Base-by-base conservation (phyloP, 2,797 vertebrate genomes). In the Dermochelys coriacea region DNA sequence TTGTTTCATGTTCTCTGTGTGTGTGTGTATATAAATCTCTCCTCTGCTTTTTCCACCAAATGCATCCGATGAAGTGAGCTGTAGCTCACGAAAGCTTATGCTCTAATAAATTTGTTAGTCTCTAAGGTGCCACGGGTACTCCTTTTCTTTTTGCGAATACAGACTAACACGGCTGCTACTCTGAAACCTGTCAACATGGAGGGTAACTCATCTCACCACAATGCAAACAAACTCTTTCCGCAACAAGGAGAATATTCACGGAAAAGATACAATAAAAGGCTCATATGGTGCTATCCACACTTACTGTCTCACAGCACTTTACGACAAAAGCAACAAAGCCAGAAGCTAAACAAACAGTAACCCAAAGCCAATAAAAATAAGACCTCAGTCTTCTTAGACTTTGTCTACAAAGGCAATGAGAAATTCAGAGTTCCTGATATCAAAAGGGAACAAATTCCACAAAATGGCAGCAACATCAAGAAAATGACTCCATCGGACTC, bases 231-330 rank as follows among this genome's bases (percentile, higher is more conserved):
- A 87, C 41, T 71, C 45, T 78, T 75, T 59, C 54, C 34, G 14
- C 31, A 31, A 0, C 0, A 1, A 80, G 15, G 18, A 11, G 14
- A 47, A 59, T 31, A 41, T 23, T 3, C 6, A 23, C 37, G n/a
- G 64, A 34, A 68, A n/a, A 12, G 61, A 41, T 2, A 31, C 4
- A 6, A 21, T 78, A 34, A 19, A 21, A 11, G 1, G 55, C 29
- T 64, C 25, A 1, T 2, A 51, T n/a, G 29, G 25, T 51, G 9
- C 92, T 4, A 77, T 27, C 29, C 31, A 19, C 45, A 27, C 15
- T 21, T 47, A 88, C 85, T 37, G 45, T 16, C 8, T 14, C 57
- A 86, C 29, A 52, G 37, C 12, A 12, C 77, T 37, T 6, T 31
- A 8, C 87, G 81, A 15, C 51, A 87, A 77, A 80, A 95, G 2